phyloP scores from a whole-genome alignment of 2,888 invertebrate species.

The Drosophila monieri region DNA sequence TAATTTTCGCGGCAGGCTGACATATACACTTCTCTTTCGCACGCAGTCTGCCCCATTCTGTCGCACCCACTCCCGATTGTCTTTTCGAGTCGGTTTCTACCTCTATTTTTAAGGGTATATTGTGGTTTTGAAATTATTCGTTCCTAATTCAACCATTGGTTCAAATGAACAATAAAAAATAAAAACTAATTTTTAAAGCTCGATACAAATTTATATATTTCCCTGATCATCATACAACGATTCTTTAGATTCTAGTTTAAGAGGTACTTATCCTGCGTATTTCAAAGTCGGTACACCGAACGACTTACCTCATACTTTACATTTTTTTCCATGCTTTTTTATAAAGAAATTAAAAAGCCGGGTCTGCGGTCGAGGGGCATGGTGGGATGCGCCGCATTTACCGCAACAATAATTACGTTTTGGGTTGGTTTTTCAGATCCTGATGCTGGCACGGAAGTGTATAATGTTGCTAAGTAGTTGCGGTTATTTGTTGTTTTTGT shows the following conservation, averaged over 20 bases:
- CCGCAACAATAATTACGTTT: constrained; percentile 78
- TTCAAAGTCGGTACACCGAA: neutral
- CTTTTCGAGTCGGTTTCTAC: constrained; percentile 13
- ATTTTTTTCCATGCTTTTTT: constrained; percentile 36
- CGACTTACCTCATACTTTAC: neutral
- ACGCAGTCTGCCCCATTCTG: constrained; percentile 4
- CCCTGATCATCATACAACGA: neutral
- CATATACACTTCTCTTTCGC: constrained; percentile 54
- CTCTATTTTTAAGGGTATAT: constrained; percentile 11
- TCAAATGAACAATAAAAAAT: neutral
- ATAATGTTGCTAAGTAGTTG: constrained; percentile 79
- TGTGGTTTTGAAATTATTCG: neutral
- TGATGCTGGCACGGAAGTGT: constrained; percentile 75
- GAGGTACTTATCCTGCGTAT: neutral
- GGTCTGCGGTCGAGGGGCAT: constrained; percentile 50
- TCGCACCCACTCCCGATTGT: constrained; percentile 20
- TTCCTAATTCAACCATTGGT: neutral
- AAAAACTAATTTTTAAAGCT: neutral
- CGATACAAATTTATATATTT: neutral
- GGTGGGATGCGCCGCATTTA: constrained; percentile 52
- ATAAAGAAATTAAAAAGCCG: constrained; percentile 74
- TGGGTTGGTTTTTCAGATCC: constrained; percentile 51
- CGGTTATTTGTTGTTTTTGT: constrained; percentile 63
- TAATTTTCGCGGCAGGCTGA: constrained; percentile 77
- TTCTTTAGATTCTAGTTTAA: neutral